Evolutionary conservation across 2,888 invertebrate species (phyloP).

Genomic region (Dryococelus australis): DNA sequence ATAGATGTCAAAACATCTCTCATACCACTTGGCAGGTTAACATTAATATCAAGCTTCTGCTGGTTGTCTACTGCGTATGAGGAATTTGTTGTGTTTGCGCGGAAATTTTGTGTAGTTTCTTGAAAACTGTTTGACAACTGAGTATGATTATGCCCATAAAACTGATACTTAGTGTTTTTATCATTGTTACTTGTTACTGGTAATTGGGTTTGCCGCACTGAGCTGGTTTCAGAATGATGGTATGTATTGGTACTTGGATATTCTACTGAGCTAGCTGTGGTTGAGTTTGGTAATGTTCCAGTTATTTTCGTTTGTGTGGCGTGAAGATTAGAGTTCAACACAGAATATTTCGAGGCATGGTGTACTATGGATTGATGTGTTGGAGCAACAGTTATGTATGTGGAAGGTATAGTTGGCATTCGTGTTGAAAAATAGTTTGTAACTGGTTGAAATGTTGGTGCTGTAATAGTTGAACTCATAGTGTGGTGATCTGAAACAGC

Average conservation of each 20-base stretch:
- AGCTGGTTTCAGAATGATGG: not conserved
- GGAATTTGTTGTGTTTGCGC: not conserved
- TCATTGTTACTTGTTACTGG: not conserved
- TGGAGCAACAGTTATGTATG: not conserved
- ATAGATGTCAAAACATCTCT: slow-evolving; percentile 21
- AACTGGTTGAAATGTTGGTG: not conserved
- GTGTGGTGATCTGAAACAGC: not conserved
- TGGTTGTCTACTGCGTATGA: not conserved
- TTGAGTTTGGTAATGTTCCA: not conserved
- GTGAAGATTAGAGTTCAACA: not conserved
- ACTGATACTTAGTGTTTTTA: no score
- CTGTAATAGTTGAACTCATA: not conserved
- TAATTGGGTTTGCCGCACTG: not conserved
- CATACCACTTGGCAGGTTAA: slow-evolving; percentile 30
- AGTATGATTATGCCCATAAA: not conserved
- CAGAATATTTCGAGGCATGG: not conserved
- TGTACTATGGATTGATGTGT: not conserved
- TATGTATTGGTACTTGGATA: not conserved
- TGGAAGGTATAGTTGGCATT: not conserved
- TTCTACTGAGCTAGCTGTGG: not conserved
- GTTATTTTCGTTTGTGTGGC: not conserved
- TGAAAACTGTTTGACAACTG: not conserved
- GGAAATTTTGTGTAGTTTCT: not conserved
- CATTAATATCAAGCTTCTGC: slow-evolving; percentile 24
- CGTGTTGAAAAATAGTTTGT: not conserved